Evolutionary conservation across 1,140 invertebrate species (phyloP).

Genomic region (Hyphantria cunea): DNA sequence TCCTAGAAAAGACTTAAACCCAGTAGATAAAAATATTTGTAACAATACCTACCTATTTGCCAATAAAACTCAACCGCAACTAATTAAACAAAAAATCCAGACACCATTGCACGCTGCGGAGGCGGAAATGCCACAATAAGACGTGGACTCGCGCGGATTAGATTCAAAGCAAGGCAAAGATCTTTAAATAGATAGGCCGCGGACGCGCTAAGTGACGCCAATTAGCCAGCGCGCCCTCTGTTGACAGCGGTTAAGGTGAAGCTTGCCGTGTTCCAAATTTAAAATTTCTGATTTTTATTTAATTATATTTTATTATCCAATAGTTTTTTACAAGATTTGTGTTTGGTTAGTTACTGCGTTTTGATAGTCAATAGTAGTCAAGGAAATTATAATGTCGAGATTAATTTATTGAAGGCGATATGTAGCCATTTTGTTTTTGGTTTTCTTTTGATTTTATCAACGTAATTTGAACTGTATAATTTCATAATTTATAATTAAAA

Average conservation of each 20-base stretch:
- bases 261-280: conserved; percentile 13
- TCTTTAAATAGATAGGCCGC: conserved; percentile 49
- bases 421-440: too few relatives aligned
- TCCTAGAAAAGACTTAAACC: too few relatives aligned
- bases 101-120: conserved; percentile 27
- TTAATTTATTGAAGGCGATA: too few relatives aligned
- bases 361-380: too few relatives aligned
- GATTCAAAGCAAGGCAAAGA: conserved; percentile 30
- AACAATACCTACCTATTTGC: conserved; percentile 3
- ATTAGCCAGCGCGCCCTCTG: conserved; percentile 46
- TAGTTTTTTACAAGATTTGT: neutral
- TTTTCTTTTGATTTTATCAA: too few relatives aligned
- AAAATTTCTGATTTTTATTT: conserved; percentile 11
- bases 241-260: conserved; percentile 36
- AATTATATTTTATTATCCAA: neutral
- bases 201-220: conserved; percentile 54
- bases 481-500: too few relatives aligned
- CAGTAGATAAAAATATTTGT: too few relatives aligned
- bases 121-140: conserved; percentile 49
- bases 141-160: conserved; percentile 37
- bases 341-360: too few relatives aligned
- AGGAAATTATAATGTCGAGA: too few relatives aligned
- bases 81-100: conserved; percentile 27
- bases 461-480: too few relatives aligned
- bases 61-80: conserved; percentile 6